Conservation (phyloP, 2,113 vertebrate species). For the Sorex fumeus region DNA sequence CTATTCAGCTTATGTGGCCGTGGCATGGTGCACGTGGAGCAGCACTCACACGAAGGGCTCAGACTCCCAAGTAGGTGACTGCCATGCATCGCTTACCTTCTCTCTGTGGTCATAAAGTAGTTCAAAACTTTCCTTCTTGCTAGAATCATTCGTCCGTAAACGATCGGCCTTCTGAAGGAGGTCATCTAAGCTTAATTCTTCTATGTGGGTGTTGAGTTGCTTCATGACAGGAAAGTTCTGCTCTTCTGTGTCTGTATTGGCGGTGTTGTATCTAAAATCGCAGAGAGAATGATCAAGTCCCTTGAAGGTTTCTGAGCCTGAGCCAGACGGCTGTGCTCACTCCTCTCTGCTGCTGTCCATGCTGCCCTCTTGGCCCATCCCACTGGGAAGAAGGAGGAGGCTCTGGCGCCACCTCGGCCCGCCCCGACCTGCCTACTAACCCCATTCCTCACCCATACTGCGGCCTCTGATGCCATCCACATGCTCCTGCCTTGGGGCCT, state of each 20-base stretch:
- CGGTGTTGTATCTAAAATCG: conserved; percentile 95
- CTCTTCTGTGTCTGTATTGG: conserved; percentile 96
- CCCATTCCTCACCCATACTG: too few relatives aligned
- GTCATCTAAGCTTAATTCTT: conserved; percentile 86
- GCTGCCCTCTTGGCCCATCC: neutral
- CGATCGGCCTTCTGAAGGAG: conserved; percentile 91
- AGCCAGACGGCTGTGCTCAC: neutral
- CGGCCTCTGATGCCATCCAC: neutral
- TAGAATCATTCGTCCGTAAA: conserved; percentile 89
- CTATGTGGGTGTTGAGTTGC: conserved; percentile 75
- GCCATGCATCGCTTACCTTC: conserved; percentile 88
- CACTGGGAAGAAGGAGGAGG: too few relatives aligned
- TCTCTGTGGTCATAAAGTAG: conserved; percentile 91
- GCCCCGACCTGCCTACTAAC: too few relatives aligned
- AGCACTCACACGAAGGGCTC: too few relatives aligned
- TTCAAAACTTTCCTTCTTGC: conserved; percentile 91
- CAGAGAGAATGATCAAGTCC: conserved; percentile 71
- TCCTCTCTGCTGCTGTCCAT: neutral
- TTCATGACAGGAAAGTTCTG: conserved; percentile 80
- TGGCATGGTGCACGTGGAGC: too few relatives aligned
- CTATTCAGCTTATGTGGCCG: neutral
- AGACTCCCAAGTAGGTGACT: neutral
- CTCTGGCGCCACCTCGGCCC: neutral
- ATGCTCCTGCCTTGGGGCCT: neutral
- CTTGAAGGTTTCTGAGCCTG: neutral